Conservation (phyloP, 2,888 invertebrate genomes). For the Amiota mariae region DNA sequence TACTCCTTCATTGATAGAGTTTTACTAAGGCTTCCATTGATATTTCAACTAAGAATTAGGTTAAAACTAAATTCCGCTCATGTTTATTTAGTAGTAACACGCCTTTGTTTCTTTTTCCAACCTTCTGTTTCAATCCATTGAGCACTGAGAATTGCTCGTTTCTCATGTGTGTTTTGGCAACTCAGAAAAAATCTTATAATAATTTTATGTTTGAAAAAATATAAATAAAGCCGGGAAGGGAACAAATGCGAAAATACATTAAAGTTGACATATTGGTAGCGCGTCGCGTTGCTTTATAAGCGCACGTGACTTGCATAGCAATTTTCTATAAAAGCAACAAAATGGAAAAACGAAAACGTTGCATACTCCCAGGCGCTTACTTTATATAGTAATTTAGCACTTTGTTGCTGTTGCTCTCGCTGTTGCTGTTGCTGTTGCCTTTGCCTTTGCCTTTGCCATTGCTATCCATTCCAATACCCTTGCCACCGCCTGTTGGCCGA, state of each 20-base stretch:
- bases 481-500: no score
- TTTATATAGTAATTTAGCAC: background rate
- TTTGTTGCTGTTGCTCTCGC: no score
- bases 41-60: no score
- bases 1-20: no score
- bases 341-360: background rate
- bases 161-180: background rate
- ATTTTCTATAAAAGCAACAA: background rate
- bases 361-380: background rate
- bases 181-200: background rate
- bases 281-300: slow-evolving; percentile 9
- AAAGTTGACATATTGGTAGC: slow-evolving; percentile 11
- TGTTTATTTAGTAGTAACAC: no score
- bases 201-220: background rate
- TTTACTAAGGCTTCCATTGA: no score
- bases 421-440: no score
- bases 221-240: no score
- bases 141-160: background rate
- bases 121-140: slow-evolving; percentile 11
- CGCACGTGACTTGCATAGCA: slow-evolving; percentile 26
- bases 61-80: no score
- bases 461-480: no score
- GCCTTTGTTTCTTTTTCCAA: no score
- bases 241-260: background rate
- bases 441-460: no score